Base-by-base conservation (phyloP, 2,797 vertebrate species). In the Sebastes miniatus region DNA sequence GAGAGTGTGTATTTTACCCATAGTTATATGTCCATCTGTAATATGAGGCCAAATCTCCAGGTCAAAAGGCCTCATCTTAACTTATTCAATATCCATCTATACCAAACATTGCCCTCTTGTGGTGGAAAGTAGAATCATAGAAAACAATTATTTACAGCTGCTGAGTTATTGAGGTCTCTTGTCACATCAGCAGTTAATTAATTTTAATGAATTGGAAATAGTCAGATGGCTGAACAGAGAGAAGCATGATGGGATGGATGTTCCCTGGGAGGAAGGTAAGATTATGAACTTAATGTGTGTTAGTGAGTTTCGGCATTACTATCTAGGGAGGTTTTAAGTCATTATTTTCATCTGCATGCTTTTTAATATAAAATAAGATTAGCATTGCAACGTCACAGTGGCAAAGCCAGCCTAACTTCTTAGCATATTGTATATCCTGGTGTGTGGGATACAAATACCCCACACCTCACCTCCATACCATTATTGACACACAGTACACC, bases 31-130 rank as follows among this genome's bases (percentile, higher is more conserved):
- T 52, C 2, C 7, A 22, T 22, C 18, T 57, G 16, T 56, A 32
- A 34, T 4, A 52, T 56, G 9, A 14, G 1, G 29, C 20, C 16
- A 68, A 39, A 22, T n/a, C 16, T 24, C 4, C 11, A 14, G 9
- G 1, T 56, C 6, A 78, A 64, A 18, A 18, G 4, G 2, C 36
- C 25, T 13, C 11, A 20, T 57, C 6, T 43, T 0, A 29, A 31
- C 5, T 63, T 8, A 39, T 67, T 58, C 11, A 16, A 8, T 18
- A 34, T 22, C 13, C 6, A 5, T 22, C 6, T 52, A 1, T 4
- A 13, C 1, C 39, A 62, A 67, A 79, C 76, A 61, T 3, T 22
- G 57, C 86, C 90, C 86, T 84, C 90, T 61, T 76, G 89, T 88
- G 92, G 86, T 70, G 8, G 59, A 43, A 52, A 63, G 57, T 12